Conservation (phyloP, 1,140 invertebrate species). For the Dinoponera quadriceps region DNA sequence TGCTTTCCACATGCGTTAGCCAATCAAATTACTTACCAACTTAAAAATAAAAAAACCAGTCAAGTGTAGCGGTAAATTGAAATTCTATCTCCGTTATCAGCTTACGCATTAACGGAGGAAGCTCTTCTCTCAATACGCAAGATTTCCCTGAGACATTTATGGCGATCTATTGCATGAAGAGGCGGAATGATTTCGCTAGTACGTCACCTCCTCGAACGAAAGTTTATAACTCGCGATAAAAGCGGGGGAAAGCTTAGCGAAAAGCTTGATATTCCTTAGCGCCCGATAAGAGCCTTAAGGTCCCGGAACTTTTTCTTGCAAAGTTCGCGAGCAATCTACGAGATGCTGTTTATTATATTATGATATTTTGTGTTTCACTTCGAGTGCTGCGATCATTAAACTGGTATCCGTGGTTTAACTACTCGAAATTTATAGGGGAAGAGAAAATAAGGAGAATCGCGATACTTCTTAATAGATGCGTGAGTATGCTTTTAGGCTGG, state of each 20-base stretch:
- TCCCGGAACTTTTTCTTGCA: constrained; percentile 63
- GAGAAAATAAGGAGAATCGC: not conserved
- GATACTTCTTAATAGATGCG: not conserved
- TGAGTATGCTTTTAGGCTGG: not conserved
- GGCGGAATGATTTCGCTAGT: constrained; percentile 31
- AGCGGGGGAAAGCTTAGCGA: constrained; percentile 52
- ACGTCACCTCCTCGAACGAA: constrained; percentile 37
- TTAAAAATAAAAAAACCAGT: no score
- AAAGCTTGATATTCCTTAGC: constrained; percentile 60
- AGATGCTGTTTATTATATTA: constrained; percentile 48
- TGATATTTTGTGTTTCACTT: constrained; percentile 40
- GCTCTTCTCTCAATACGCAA: constrained; percentile 7
- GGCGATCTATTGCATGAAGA: constrained; percentile 39
- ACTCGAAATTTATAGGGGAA: constrained; percentile 5
- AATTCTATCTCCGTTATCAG: not conserved
- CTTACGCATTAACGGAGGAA: not conserved
- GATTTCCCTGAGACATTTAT: constrained; percentile 42
- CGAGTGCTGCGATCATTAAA: not conserved
- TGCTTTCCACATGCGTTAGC: not conserved
- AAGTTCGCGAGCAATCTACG: constrained; percentile 43
- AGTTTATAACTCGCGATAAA: constrained; percentile 61
- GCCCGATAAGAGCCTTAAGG: constrained; percentile 63
- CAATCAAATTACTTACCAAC: constrained; percentile 9
- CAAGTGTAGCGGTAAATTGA: not conserved
- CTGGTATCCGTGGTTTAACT: not conserved